Percentiles rank a stretch among this genome's conserved stretches.
phyloP scores from a whole-genome alignment of 2,888 invertebrate genomes.

The Tinea semifulvella region DNA sequence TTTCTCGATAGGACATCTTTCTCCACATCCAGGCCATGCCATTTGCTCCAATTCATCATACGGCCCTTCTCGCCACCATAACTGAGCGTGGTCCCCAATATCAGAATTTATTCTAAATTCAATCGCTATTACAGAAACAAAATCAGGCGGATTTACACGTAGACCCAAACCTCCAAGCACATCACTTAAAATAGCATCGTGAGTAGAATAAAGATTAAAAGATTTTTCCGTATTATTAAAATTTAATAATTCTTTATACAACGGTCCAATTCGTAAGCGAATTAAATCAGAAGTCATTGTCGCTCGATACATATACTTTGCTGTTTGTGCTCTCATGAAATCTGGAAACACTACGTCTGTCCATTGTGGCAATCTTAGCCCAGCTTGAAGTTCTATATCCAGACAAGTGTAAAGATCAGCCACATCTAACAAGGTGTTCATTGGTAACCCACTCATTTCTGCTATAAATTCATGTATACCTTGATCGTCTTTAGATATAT shows the following conservation, averaged over 20 bases:
- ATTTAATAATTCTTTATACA: constrained; percentile 15
- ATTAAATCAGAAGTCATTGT: constrained; percentile 12
- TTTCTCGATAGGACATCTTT: constrained; percentile 15
- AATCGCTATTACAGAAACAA: constrained; percentile 16
- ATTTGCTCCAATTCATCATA: constrained; percentile 12
- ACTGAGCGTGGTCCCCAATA: constrained; percentile 14
- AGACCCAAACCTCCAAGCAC: constrained; percentile 17
- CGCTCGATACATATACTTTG: constrained; percentile 8
- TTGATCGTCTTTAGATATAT: constrained; percentile 9
- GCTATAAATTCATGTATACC: constrained; percentile 14
- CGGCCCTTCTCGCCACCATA: constrained; percentile 18
- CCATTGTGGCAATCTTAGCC: constrained; percentile 18
- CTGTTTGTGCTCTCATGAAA: constrained; percentile 14
- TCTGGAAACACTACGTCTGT: constrained; percentile 11
- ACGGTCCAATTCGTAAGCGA: constrained; percentile 17
- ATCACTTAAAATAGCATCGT: constrained; percentile 17
- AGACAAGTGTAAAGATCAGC: constrained; percentile 17
- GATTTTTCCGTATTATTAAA: constrained; percentile 10
- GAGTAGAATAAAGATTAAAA: constrained; percentile 19
- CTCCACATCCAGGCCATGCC: constrained; percentile 15
- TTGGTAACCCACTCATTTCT: constrained; percentile 14
- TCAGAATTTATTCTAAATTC: constrained; percentile 14
- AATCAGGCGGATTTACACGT: constrained; percentile 17
- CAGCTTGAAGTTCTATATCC: constrained; percentile 17
- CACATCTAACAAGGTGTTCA: constrained; percentile 8